These are phyloP conservation scores for Papilio demoleus DNA, from an alignment of 2,888 invertebrate genomes.

Conservation along the genomic window DNA sequence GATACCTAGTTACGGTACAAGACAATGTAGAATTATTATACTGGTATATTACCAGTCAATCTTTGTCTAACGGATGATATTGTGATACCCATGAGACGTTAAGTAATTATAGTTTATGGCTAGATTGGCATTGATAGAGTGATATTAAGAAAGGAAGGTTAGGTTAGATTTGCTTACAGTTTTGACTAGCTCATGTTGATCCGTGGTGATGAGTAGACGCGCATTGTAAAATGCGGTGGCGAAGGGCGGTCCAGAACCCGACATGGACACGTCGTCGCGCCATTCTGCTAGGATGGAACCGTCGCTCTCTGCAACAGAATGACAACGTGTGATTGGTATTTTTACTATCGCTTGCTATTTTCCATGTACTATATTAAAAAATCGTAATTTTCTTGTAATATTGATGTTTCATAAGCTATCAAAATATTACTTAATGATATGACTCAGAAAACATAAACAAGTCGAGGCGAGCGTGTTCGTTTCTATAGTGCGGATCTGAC, in stretches of 20 bases:
- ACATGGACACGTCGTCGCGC: conserved; percentile 75
- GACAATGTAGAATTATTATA: not conserved
- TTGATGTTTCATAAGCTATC: conserved; percentile 5
- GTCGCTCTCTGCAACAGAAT: conserved; percentile 65
- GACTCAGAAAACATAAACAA: conserved; percentile 12
- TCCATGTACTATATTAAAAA: not conserved
- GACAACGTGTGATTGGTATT: not conserved
- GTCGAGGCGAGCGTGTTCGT: conserved; percentile 18
- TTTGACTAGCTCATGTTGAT: conserved; percentile 72
- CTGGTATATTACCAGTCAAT: not conserved
- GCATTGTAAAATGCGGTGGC: conserved; percentile 87
- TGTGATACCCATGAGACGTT: too few species aligned
- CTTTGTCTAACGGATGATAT: too few species aligned
- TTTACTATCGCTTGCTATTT: not conserved
- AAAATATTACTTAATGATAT: conserved; percentile 16
- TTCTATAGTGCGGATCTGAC: conserved; percentile 13
- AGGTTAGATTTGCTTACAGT: conserved; percentile 67
- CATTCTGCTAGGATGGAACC: conserved; percentile 75
- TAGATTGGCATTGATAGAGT: too few species aligned
- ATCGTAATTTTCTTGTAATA: not conserved
- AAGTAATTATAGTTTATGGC: too few species aligned
- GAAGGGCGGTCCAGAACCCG: conserved; percentile 85
- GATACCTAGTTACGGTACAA: not conserved
- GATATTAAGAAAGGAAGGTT: too few species aligned
- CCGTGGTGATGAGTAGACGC: conserved; percentile 79